These are phyloP conservation scores for Meteorus sp. DNA, from an alignment of 1,140 invertebrate species.

Conservation along the genomic window DNA sequence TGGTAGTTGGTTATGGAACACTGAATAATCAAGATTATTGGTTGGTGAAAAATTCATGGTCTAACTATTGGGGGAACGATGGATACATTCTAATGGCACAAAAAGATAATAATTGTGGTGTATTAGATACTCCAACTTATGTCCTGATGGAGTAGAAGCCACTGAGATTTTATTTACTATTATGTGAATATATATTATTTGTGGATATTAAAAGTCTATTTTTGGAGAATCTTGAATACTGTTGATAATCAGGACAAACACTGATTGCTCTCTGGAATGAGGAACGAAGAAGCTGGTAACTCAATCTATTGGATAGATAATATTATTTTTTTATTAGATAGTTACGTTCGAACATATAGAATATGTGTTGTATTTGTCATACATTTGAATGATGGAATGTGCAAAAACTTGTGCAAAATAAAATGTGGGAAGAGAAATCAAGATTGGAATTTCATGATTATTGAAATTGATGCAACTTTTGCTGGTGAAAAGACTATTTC, in stretches of 20 bases:
- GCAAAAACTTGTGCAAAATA: too few species aligned
- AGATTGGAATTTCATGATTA: too few species aligned
- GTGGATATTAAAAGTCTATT: neutral
- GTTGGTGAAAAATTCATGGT: conserved; percentile 96
- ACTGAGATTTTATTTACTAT: neutral
- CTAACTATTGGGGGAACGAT: conserved; percentile 93
- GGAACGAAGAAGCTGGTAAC: too few species aligned
- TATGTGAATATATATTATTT: too few species aligned
- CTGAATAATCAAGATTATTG: conserved; percentile 84
- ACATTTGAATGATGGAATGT: neutral
- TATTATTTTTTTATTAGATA: conserved; percentile 12
- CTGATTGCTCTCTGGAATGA: too few species aligned
- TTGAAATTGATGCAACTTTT: too few species aligned
- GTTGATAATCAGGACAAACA: too few species aligned
- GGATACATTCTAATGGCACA: conserved; percentile 89
- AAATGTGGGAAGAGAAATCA: too few species aligned
- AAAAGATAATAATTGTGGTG: conserved; percentile 89
- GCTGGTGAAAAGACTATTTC: too few species aligned
- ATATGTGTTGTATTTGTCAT: neutral
- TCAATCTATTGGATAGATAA: neutral
- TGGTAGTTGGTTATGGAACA: conserved; percentile 90
- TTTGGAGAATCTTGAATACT: too few species aligned
- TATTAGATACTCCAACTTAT: conserved; percentile 84
- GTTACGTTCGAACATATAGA: neutral
- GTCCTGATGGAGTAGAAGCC: conserved; percentile 63